A percentile compares a stretch with the other conserved stretches of the same genome.
phyloP scores from a whole-genome alignment of 2,113 vertebrate species.

The Myrmecobius fasciatus region DNA sequence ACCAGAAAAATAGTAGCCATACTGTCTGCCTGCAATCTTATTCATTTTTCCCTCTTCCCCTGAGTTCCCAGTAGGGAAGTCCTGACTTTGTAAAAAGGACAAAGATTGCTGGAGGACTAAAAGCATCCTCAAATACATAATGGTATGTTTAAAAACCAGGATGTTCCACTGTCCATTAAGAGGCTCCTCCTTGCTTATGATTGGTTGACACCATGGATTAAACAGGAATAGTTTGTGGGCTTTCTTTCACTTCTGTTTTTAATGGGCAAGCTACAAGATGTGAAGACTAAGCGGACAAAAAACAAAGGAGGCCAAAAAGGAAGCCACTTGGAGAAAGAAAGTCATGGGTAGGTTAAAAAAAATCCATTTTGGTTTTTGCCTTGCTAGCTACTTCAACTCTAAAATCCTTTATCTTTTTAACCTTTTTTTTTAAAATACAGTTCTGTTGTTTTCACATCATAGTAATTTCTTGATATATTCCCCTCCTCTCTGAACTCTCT shows the following conservation, averaged over 20 bases:
- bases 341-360: slow-evolving; percentile 31
- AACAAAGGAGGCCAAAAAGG: slow-evolving; percentile 5
- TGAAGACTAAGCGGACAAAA: slow-evolving; percentile 22
- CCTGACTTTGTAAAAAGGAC: not conserved
- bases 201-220: slow-evolving; percentile 54
- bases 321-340: not conserved
- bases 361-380: slow-evolving; percentile 24
- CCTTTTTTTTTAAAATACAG: not conserved
- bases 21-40: not conserved
- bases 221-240: slow-evolving; percentile 7
- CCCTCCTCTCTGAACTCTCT: not conserved
- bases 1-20: not conserved
- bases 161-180: not conserved
- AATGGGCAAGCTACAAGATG: slow-evolving; percentile 28
- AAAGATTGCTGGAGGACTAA: slow-evolving; percentile 22
- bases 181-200: slow-evolving; percentile 37
- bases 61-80: not conserved
- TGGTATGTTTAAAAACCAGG: not conserved
- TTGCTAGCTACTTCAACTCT: slow-evolving; percentile 17
- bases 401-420: not conserved
- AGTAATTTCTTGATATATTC: not conserved
- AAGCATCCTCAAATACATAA: not conserved
- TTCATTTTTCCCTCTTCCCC: not conserved
- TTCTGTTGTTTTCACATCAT: not conserved
- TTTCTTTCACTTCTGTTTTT: slow-evolving; percentile 46